Evolutionary conservation across 2,113 vertebrate genomes (phyloP), one percentile per base, ranked within the genome.

Genomic region (Hoplias malabaricus): DNA sequence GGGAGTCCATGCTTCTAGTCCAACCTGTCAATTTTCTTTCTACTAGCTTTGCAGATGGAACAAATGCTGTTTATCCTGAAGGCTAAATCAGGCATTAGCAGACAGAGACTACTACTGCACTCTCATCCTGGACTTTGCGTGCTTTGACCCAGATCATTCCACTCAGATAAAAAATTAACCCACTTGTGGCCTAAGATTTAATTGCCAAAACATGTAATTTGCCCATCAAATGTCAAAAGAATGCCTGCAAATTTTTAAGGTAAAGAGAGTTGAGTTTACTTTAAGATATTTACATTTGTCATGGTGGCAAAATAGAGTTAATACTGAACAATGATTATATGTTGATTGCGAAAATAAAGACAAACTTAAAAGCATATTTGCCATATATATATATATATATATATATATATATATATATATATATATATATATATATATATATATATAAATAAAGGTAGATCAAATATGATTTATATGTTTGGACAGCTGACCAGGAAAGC

Each of bases 211-310:
- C 48, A 53, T 53, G 48, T 23, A 7, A 12, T 13, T 7, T 13
- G 48, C 5, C n/a, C 6, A 53, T 85, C 82, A 88, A 82, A 40
- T 73, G 50, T 77, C 23, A 53, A 23, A 23, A n/a, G 27, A 29
- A 61, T 19, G 27, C 7, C 42, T 33, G 25, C 42, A 50, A 11
- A 2, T 10, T 69, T n/a, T 48, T 50, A 10, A 12, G 27, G 29
- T 31, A 50, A 50, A 50, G 9, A 5, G 13, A 21, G 19, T 2
- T 4, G 3, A 16, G 43, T 16, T 46, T 43, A 67, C 38, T 67
- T 29, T 5, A 7, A 19, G 27, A 23, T 2, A 9, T 19, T 48
- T 48, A 1, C 31, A 71, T 38, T n/a, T 36, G n/a, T 21, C 53
- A 34, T 14, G 14, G 13, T 53, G 33, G 16, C 9, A 31, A 71